These are phyloP conservation scores for Mustela nigripes DNA, from an alignment of 2,113 vertebrate genomes.

Conservation along the genomic window DNA sequence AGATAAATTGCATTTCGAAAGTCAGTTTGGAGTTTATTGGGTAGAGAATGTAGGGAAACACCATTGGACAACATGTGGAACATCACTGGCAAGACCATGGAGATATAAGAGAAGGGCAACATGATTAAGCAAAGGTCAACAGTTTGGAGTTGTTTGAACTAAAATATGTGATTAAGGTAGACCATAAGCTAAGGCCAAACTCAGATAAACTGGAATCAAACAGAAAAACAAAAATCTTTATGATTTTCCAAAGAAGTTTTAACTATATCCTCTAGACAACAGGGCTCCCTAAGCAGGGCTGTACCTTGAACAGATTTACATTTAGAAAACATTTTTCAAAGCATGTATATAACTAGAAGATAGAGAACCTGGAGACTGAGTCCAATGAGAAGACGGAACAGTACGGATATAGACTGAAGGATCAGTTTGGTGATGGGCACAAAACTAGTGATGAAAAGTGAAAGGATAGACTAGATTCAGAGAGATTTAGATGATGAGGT, in stretches of 20 bases:
- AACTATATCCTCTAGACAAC: not conserved
- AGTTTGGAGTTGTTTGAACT: not conserved
- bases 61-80: not conserved
- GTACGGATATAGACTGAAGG: not conserved
- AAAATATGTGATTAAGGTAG: not conserved
- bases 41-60: not conserved
- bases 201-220: not conserved
- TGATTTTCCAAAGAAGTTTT: constrained; percentile 50
- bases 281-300: not conserved
- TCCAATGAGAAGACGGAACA: not conserved
- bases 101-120: not conserved
- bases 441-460: not conserved
- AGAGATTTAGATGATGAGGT: not conserved
- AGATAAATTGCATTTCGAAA: not conserved
- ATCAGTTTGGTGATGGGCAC: not conserved
- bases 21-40: not conserved
- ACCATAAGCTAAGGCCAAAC: not conserved
- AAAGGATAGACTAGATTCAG: not conserved
- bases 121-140: not conserved
- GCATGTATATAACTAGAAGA: not conserved
- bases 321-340: not conserved
- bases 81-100: not conserved
- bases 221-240: not conserved
- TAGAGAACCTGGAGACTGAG: not conserved
- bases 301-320: not conserved